Percentiles rank a stretch among this genome's conserved stretches.
Conservation (phyloP, 2,113 vertebrate species). For the Redunca redunca region DNA sequence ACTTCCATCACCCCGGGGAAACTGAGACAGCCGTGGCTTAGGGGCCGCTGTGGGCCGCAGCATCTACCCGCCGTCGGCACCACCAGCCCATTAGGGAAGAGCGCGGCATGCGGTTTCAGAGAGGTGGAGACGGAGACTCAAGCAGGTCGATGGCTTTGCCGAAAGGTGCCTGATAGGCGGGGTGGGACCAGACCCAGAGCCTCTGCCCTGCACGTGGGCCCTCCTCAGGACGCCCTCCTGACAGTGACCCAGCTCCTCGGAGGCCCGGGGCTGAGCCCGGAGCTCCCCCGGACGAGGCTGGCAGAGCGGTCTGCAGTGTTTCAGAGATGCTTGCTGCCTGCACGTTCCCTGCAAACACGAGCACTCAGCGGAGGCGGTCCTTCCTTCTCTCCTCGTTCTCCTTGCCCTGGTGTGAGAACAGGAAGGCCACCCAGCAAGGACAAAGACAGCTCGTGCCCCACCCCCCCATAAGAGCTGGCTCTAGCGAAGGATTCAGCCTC, state of each 20-base stretch:
- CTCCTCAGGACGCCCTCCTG: not conserved
- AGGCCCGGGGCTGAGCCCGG: not conserved
- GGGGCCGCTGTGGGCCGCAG: not conserved
- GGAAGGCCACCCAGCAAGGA: accelerated
- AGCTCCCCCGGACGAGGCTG: accelerated
- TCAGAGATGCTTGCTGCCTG: not conserved
- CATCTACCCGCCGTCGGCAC: accelerated
- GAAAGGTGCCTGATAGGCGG: not conserved
- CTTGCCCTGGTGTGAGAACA: accelerated
- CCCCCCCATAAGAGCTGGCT: not conserved
- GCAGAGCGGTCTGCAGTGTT: accelerated
- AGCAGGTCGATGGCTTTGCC: accelerated
- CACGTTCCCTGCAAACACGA: accelerated
- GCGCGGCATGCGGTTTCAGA: accelerated
- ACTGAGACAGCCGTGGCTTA: accelerated
- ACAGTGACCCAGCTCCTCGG: accelerated
- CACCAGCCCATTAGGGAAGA: not conserved
- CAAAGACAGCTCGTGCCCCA: accelerated
- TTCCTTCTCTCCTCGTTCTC: no score
- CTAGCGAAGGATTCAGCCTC: not conserved
- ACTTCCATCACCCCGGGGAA: accelerated
- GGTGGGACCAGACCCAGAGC: not conserved
- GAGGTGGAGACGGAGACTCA: not conserved
- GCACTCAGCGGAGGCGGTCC: accelerated
- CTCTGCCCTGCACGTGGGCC: accelerated